Evolutionary conservation across 1,140 invertebrate species (phyloP), one percentile per base, ranked within the genome.

Genomic region (Dendroctonus valens): DNA sequence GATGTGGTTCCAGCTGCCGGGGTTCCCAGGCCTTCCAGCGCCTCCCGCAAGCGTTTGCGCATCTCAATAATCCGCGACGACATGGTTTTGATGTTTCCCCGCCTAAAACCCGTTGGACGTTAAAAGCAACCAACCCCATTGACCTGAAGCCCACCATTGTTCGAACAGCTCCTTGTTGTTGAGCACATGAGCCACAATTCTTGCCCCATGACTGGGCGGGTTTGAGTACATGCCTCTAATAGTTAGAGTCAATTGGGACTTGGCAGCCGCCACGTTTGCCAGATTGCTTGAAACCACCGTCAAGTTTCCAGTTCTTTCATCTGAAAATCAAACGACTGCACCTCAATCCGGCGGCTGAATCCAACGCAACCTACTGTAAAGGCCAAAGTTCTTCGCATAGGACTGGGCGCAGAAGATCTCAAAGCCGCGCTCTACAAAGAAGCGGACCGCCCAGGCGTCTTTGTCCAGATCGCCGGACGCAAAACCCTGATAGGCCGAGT

Each of bases 401-500:
- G 94, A 97, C 79, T 99, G 97, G 9, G 94, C 89, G 75, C 91
- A 91, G 44, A 98, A 82, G 14, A 97, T 82, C 81, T 98, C 96
- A 78, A 98, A 91, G 42, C 93, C 93, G 67, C 87, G 80, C 11
- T 62, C 61, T 15, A 96, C 83, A 76, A 99, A 99, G 70, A 89
- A 82, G 65, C 96, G 84, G 0, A 99, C 87, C 39, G 96, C 93
- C 79, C 86, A 87, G 3, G 97, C 93, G 82, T 99, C 97, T 67
- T 84, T 89, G 65, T 90, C 87, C 48, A 93, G 86, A 80, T 94
- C 88, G 69, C 97, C 91, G 52, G 90, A 91, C 11, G 91, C 91
- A 83, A 97, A 98, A 11, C 97, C 97, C 84, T 99, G 98, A 83
- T 99, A 99, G 37, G 98, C 98, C 92, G 98, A 97, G 81, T 99